Evolutionary conservation across 2,797 vertebrate genomes (phyloP), one percentile per base, ranked within the genome.

Genomic region (Sebastiscus tertius): DNA sequence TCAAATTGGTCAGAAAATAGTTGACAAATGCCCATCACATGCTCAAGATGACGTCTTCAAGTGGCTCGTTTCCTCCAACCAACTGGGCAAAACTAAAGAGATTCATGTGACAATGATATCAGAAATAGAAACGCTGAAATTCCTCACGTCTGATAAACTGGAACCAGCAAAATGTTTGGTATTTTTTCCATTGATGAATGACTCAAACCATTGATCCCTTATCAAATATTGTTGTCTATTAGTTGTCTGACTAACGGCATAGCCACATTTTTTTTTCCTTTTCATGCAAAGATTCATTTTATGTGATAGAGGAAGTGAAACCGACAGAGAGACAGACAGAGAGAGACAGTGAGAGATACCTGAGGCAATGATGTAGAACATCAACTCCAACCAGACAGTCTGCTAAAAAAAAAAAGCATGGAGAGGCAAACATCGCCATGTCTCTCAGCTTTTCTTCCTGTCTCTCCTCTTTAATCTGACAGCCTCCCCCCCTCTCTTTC

Each of bases 381-480:
- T 88, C 85, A 87, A 83, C 87, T 89, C 73, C 79, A 81, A 86
- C 83, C 83, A 89, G 89, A 90, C 89, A 88, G 84, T 81, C 88
- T 82, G 84, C 79, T 83, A 55, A 81, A 87, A 75, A 83, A 87
- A 74, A 80, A n/a, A 83, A 65, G 80, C 61, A 80, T 60, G 80
- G 82, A 58, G 85, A 90, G 84, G 77, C 88, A 81, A 91, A 89
- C 88, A 85, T 75, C 29, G 62, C 58, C 75, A 83, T 79, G 87
- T 93, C 87, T 91, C 86, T 89, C 84, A 87, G 88, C 85, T 83
- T 88, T 81, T 82, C 78, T 77, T 77, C 70, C 77, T 69, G 78
- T 80, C 84, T 78, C 86, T 80, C 76, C 84, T 88, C 88, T 92
- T 91, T 89, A 89, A 91, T 93, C 86, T 90, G 91, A 90, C 89